Conservation (phyloP, 1,140 invertebrate genomes). For the Manduca sexta region DNA sequence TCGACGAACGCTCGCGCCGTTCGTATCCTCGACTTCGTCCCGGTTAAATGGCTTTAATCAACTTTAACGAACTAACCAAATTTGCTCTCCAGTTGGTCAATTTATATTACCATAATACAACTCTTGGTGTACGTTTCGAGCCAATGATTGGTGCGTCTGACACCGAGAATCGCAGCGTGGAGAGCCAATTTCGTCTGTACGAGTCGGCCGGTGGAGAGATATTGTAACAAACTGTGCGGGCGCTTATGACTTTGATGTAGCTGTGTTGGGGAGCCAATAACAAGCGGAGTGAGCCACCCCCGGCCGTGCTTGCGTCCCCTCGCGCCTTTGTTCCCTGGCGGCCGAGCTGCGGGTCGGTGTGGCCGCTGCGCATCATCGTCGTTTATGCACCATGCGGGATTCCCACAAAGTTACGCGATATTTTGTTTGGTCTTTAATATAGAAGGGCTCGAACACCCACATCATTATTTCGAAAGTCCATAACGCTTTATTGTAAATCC, state of each 20-base stretch:
- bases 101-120: constrained; percentile 74
- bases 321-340: constrained; percentile 18
- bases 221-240: constrained; percentile 34
- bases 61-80: constrained; percentile 74
- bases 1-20: constrained; percentile 62
- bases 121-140: constrained; percentile 26
- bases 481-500: constrained; percentile 59
- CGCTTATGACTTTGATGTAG: constrained; percentile 37
- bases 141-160: constrained; percentile 53
- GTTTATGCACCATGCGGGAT: constrained; percentile 57
- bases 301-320: constrained; percentile 18
- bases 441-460: constrained; percentile 61
- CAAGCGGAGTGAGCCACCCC: constrained; percentile 38
- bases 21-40: constrained; percentile 61
- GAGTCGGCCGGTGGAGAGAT: constrained; percentile 32
- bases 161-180: constrained; percentile 1
- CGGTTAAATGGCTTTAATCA: constrained; percentile 75
- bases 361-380: constrained; percentile 21
- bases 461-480: constrained; percentile 65
- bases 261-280: constrained; percentile 36
- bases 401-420: constrained; percentile 57
- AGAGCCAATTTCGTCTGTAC: constrained; percentile 46
- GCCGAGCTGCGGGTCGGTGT: constrained; percentile 18
- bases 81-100: constrained; percentile 73
- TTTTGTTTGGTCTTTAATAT: constrained; percentile 52